Evolutionary conservation across 2,797 vertebrate genomes (phyloP).

Genomic region (Rallus crepitans): DNA sequence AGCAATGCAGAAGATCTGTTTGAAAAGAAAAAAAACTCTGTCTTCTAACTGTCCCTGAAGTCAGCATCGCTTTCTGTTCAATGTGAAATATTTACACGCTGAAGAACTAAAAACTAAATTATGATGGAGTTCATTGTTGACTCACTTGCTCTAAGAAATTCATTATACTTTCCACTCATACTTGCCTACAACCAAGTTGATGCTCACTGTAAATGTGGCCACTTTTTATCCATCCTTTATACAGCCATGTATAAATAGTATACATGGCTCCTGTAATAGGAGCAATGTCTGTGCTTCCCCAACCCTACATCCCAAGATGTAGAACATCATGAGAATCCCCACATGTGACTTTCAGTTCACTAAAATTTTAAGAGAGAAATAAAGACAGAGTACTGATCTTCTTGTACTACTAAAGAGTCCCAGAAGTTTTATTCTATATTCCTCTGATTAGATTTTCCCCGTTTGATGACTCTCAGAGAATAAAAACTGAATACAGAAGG

Average conservation of each 20-base stretch:
- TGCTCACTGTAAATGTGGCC: rapidly evolving
- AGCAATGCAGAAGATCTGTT: background rate
- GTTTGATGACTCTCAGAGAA: background rate
- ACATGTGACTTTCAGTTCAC: background rate
- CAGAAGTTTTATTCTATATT: background rate
- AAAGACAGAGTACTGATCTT: background rate
- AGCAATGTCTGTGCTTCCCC: background rate
- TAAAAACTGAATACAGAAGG: background rate
- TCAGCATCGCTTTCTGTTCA: background rate
- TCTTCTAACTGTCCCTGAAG: background rate
- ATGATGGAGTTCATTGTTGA: background rate
- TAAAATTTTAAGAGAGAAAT: background rate
- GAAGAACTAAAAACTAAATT: background rate
- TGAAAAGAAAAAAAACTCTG: background rate
- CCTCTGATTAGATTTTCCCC: background rate
- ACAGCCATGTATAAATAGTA: too few relatives aligned
- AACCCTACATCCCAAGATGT: background rate
- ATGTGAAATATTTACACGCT: background rate
- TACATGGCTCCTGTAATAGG: background rate
- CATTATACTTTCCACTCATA: background rate
- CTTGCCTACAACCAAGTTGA: background rate
- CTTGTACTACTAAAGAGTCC: background rate
- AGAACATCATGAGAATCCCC: background rate
- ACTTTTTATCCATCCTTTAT: background rate
- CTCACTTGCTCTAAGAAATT: background rate